Evolutionary conservation across 2,113 vertebrate species (phyloP).

Genomic region (Tyrannus savana): DNA sequence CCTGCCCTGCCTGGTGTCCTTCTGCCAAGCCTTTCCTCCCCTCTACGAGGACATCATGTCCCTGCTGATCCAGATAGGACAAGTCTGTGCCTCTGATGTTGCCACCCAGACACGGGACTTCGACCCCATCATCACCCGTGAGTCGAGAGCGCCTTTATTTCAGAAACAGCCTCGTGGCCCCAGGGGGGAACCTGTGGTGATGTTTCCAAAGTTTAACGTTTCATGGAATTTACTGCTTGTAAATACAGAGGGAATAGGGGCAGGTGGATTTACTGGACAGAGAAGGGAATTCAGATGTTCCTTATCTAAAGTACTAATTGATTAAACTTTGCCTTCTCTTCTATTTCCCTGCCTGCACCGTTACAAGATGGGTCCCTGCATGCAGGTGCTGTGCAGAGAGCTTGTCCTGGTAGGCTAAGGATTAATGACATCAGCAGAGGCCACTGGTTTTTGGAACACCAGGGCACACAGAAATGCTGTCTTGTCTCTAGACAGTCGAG

Average conservation of each 20-base stretch:
- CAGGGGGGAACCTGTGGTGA: background rate
- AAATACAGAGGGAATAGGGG: background rate
- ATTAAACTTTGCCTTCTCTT: background rate
- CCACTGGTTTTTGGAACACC: background rate
- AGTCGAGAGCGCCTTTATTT: conserved; percentile 44
- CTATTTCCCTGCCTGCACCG: background rate
- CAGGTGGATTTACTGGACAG: background rate
- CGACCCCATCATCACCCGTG: conserved; percentile 93
- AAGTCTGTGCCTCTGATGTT: conserved; percentile 95
- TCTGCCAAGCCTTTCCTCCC: conserved; percentile 96
- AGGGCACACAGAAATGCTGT: background rate
- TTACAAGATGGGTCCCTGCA: background rate
- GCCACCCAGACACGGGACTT: conserved; percentile 91
- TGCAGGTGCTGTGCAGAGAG: background rate
- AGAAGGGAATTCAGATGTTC: background rate
- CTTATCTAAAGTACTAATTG: background rate
- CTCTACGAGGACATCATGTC: conserved; percentile 94
- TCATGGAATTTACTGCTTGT: background rate
- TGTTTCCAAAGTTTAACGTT: background rate
- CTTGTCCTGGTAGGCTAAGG: background rate
- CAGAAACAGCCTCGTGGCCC: background rate
- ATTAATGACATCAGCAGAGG: background rate
- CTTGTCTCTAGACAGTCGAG: background rate
- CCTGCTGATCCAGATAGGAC: conserved; percentile 93
- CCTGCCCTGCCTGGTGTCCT: conserved; percentile 92